Percentiles rank a stretch among this genome's conserved stretches.
Evolutionary conservation across 2,888 invertebrate species (phyloP).

Genomic region (Allygus modestus): DNA sequence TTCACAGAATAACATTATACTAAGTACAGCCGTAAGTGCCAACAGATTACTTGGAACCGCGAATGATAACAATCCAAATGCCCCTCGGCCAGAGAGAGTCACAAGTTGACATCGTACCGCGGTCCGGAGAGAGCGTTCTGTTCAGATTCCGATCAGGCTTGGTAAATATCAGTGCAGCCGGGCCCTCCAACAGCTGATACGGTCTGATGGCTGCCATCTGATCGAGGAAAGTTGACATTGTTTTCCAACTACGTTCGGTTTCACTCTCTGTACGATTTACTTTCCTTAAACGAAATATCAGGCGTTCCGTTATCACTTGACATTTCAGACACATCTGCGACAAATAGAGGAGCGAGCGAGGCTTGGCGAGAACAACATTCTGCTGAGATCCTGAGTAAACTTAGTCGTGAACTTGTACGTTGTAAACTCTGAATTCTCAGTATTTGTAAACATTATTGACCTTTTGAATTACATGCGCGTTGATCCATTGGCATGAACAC

Average conservation of each 20-base stretch:
- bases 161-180: constrained; percentile 15
- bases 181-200: constrained; percentile 4
- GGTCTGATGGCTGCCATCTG: constrained; percentile 36
- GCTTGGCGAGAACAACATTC: too few relatives aligned
- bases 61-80: too few relatives aligned
- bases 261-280: constrained; percentile 39
- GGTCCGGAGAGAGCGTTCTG: background rate
- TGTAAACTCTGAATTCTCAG: too few relatives aligned
- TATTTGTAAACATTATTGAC: too few relatives aligned
- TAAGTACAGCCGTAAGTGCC: too few relatives aligned
- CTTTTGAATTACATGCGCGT: too few relatives aligned
- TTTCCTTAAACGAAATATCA: constrained; percentile 41
- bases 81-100: constrained; percentile 2
- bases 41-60: too few relatives aligned
- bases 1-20: too few relatives aligned
- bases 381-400: too few relatives aligned
- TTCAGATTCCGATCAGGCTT: constrained; percentile 39
- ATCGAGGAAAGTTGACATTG: constrained; percentile 46
- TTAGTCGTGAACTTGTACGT: too few relatives aligned
- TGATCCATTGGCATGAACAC: too few relatives aligned
- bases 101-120: too few relatives aligned
- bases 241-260: constrained; percentile 46
- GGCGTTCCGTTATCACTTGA: background rate
- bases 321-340: constrained; percentile 10
- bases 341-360: background rate